Evolutionary conservation across 2,113 vertebrate genomes (phyloP), one percentile per base, ranked within the genome.

Genomic region (Odontophorus gujanensis): DNA sequence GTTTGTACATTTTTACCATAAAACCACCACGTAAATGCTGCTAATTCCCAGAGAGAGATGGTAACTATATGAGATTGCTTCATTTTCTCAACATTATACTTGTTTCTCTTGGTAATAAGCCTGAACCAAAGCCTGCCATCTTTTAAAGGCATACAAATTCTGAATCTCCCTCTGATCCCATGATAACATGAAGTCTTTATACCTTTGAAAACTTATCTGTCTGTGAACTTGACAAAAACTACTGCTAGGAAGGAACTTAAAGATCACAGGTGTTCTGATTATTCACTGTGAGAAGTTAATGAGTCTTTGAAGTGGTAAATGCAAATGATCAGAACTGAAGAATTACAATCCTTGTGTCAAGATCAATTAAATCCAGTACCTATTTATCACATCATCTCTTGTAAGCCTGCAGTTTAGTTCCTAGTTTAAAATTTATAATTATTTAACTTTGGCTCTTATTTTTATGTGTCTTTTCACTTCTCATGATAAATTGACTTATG

Each of bases 201-300:
- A 55, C 14, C 25, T 82, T 40, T 74, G 78, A 71, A 92, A 79
- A 74, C 75, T 79, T 86, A 36, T 86, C 36, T 38, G 8, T 87
- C 47, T 95, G 75, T 30, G 71, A 92, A 87, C 67, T 17, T 67
- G 72, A 59, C 78, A 80, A 81, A 28, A 76, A 50, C 32, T 95
- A 26, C 72, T 85, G 67, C 87, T 93, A 76, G 57, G 51, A 92
- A 83, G 76, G 63, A 83, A 75, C 82, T 68, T 87, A 86, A 77
- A 69, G 87, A 88, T 94, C 73, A 65, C 85, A 93, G 85, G 69
- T 95, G 85, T 92, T 89, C 59, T 81, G 89, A 92, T 95, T 95
- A 90, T 86, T 93, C 94, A 61, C 91, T 91, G 79, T 88, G 92
- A 93, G 57, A 82, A 95, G 63, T 77, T 93, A 90, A 94, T 95